Percentiles rank a stretch among this genome's conserved stretches.
Evolutionary conservation across 2,797 vertebrate species (phyloP).

Genomic region (Halcyon smyrnensis): DNA sequence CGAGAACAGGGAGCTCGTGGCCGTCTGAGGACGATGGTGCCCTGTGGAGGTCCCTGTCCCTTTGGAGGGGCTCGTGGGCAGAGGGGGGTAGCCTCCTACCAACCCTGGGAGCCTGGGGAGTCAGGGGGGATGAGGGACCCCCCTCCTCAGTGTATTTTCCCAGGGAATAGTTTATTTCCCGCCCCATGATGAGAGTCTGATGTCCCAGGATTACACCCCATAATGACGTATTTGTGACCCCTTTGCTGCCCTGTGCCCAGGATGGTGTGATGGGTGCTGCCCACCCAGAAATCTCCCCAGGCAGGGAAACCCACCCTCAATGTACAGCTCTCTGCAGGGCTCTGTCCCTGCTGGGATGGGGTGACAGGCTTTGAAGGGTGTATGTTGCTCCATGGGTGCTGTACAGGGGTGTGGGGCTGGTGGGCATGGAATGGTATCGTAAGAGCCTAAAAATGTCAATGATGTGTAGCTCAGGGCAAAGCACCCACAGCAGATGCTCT

Average conservation of each 20-base stretch:
- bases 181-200: neutral
- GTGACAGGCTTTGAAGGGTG: too few species aligned
- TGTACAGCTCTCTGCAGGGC: neutral
- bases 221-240: neutral
- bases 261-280: neutral
- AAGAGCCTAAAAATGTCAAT: accelerated
- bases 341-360: neutral
- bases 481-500: neutral
- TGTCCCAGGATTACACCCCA: neutral
- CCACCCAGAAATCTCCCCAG: neutral
- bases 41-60: neutral
- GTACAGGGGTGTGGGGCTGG: neutral
- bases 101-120: neutral
- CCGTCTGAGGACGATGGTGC: accelerated
- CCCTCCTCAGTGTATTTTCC: neutral
- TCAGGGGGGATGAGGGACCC: neutral
- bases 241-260: neutral
- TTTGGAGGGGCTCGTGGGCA: neutral
- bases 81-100: neutral
- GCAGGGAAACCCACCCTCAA: neutral
- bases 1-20: accelerated
- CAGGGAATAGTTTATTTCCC: neutral
- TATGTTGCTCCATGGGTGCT: neutral
- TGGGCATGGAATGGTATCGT: neutral
- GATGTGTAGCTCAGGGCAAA: neutral